phyloP scores from a whole-genome alignment of 1,140 invertebrate species.

The Wiebesia pumilae region DNA sequence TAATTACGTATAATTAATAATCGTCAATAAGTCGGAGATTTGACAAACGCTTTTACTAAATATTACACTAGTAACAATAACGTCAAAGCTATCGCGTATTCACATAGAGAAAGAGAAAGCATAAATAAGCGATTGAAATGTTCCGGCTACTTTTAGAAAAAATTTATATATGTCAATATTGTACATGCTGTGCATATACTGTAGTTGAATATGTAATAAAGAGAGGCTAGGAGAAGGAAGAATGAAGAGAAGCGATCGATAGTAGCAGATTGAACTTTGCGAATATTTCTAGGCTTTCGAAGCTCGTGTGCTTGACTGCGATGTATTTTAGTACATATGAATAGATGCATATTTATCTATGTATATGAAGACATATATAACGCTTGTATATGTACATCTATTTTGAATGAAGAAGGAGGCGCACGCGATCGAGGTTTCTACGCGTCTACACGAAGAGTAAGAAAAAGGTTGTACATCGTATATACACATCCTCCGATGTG shows the following conservation, averaged over 20 bases:
- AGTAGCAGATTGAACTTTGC: constrained; percentile 21
- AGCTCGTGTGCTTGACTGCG: constrained; percentile 7
- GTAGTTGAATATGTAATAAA: constrained; percentile 20
- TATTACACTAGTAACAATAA: neutral
- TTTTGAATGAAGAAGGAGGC: constrained; percentile 22
- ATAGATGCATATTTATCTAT: constrained; percentile 10
- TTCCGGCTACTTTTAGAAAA: neutral
- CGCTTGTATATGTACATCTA: constrained; percentile 12
- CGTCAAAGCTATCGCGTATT: neutral
- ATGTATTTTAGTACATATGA: constrained; percentile 5
- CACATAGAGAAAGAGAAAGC: neutral
- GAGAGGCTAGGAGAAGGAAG: neutral
- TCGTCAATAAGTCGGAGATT: neutral
- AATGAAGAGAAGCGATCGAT: constrained; percentile 18
- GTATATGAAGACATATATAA: neutral
- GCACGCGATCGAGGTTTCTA: constrained; percentile 20
- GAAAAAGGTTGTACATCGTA: constrained; percentile 33
- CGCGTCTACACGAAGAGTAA: neutral
- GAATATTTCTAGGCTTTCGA: neutral
- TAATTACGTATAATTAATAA: neutral
- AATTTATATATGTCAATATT: neutral
- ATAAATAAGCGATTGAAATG: neutral
- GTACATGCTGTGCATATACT: neutral
- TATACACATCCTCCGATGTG: neutral
- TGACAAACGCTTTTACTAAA: neutral